phyloP scores from a whole-genome alignment of 2,888 invertebrate genomes.

The Lucinisca nassula region DNA sequence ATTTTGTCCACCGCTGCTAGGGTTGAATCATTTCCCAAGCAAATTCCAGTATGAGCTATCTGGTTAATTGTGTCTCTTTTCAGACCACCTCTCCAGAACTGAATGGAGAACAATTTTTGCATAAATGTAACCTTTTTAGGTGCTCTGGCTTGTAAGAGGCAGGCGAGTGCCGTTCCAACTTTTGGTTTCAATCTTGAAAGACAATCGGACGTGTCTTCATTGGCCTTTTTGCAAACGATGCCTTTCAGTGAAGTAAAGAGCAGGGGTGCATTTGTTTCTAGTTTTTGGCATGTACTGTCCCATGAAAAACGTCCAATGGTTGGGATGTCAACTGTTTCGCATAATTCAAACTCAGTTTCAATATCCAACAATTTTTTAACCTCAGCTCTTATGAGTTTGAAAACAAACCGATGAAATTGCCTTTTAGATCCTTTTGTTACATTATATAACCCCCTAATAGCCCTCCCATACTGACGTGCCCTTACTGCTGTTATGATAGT shows the following conservation, averaged over 20 bases:
- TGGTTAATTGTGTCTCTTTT: slow-evolving; percentile 51
- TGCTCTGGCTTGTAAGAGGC: slow-evolving; percentile 23
- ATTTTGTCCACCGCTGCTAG: slow-evolving; percentile 37
- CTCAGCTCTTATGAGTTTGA: neutral
- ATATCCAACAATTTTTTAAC: neutral
- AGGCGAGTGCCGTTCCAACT: slow-evolving; percentile 30
- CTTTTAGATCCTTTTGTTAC: neutral
- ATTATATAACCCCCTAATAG: neutral
- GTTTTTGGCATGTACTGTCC: slow-evolving; percentile 18
- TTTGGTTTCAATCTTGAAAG: slow-evolving; percentile 12
- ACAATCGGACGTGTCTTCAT: slow-evolving; percentile 1
- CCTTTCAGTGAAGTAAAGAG: slow-evolving; percentile 16
- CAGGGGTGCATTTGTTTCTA: slow-evolving; percentile 18
- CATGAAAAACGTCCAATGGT: slow-evolving; percentile 43
- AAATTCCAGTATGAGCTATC: slow-evolving; percentile 32
- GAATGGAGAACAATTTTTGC: slow-evolving; percentile 41
- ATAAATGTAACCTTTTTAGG: slow-evolving; percentile 35
- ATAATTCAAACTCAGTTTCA: slow-evolving; percentile 20
- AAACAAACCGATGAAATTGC: neutral
- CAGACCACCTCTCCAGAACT: slow-evolving; percentile 51
- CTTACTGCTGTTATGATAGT: neutral
- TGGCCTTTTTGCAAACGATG: neutral
- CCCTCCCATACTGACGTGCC: neutral
- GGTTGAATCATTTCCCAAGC: slow-evolving; percentile 25
- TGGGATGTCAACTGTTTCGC: slow-evolving; percentile 18